phyloP scores from a whole-genome alignment of 2,888 invertebrate genomes.

The Stegophylla sp. region DNA sequence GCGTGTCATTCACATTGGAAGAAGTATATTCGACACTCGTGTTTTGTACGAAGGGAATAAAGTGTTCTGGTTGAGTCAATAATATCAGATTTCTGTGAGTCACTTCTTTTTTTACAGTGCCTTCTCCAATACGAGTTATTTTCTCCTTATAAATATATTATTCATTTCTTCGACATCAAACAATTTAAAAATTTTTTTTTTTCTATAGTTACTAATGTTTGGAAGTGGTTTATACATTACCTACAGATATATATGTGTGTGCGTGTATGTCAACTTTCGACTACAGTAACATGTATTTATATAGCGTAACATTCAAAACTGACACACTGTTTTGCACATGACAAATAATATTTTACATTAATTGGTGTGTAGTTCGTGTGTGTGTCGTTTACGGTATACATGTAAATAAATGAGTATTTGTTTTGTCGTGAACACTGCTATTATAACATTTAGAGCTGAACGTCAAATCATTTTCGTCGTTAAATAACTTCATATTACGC shows the following conservation, averaged over 20 bases:
- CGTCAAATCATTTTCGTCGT: not conserved
- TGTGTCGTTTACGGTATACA: not conserved
- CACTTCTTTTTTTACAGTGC: not conserved
- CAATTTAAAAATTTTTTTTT: not conserved
- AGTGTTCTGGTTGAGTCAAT: conserved; percentile 8
- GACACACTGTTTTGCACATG: too few species aligned
- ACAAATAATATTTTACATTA: too few species aligned
- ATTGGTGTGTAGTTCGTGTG: not conserved
- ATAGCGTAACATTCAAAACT: too few species aligned
- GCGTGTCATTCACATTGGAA: not conserved
- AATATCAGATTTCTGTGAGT: not conserved
- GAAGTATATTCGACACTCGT: not conserved
- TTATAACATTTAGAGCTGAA: not conserved
- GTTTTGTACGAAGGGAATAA: not conserved
- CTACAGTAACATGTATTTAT: too few species aligned
- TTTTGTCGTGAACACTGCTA: not conserved
- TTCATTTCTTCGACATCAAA: not conserved
- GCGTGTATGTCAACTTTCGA: too few species aligned
- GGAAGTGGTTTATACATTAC: not conserved
- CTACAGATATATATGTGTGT: not conserved
- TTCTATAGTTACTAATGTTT: not conserved
- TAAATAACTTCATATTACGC: not conserved
- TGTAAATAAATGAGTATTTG: not conserved
- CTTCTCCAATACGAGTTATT: not conserved
- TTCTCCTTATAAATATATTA: too few species aligned